phyloP scores from a whole-genome alignment of 2,888 invertebrate species.

The Metacarcinus magister region DNA sequence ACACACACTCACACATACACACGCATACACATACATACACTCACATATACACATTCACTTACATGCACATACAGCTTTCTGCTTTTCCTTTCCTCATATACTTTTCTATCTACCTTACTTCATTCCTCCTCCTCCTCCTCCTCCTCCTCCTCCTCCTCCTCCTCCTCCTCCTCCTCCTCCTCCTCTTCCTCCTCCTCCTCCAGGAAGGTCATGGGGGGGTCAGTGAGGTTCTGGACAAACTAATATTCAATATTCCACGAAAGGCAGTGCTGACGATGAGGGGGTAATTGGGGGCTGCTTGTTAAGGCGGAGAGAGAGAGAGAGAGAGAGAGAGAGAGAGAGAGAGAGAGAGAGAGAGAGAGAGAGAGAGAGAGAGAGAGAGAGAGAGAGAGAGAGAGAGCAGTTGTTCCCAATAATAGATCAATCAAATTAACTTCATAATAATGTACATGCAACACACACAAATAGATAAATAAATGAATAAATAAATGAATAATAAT shows the following conservation, averaged over 20 bases:
- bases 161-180: neutral
- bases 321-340: conserved; percentile 58
- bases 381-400: too few relatives aligned
- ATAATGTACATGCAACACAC: neutral
- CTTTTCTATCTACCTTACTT: neutral
- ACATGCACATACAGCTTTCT: neutral
- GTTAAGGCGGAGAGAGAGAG: conserved; percentile 28
- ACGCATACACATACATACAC: neutral
- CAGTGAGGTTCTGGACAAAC: neutral
- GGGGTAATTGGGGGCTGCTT: conserved; percentile 21
- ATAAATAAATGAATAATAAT: too few relatives aligned
- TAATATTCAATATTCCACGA: conserved; percentile 17
- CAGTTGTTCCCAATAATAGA: too few relatives aligned
- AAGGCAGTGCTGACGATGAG: neutral
- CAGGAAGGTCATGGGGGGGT: neutral
- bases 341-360: conserved; percentile 50
- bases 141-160: neutral
- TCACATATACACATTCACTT: neutral
- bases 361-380: conserved; percentile 55
- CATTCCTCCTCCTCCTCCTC: neutral
- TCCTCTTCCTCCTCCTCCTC: neutral
- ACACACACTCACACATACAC: conserved; percentile 7
- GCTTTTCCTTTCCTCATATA: neutral
- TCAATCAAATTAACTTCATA: too few relatives aligned
- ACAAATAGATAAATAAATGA: neutral